phyloP scores from a whole-genome alignment of 2,888 invertebrate genomes.

The Allacma fusca region DNA sequence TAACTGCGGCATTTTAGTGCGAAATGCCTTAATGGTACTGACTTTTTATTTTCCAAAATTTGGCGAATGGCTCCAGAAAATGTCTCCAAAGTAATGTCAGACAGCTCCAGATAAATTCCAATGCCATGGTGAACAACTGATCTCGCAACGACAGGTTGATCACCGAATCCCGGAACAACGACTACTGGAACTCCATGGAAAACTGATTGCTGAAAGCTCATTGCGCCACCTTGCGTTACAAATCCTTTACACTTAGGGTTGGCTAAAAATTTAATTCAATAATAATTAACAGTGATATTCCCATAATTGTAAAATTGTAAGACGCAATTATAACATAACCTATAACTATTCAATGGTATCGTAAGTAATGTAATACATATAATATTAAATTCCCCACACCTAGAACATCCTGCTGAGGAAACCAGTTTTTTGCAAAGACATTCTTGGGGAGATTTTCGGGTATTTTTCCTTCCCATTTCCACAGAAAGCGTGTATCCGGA shows the following conservation, averaged over 20 bases:
- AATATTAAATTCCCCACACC: neutral
- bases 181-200: neutral
- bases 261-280: neutral
- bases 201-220: neutral
- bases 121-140: neutral
- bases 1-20: neutral
- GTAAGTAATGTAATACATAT: too few species aligned
- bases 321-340: too few species aligned
- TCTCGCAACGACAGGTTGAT: neutral
- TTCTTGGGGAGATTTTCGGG: neutral
- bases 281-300: too few species aligned
- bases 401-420: slow-evolving; percentile 6
- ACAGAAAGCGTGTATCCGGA: neutral
- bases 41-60: neutral
- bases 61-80: neutral
- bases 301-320: slow-evolving; percentile 64
- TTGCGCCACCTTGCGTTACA: neutral
- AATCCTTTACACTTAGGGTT: neutral
- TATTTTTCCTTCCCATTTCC: neutral
- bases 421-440: neutral
- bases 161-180: neutral
- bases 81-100: neutral
- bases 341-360: too few species aligned
- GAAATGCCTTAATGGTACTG: neutral
- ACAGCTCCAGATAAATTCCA: neutral